Percentiles rank a stretch among this genome's conserved stretches.
phyloP scores from a whole-genome alignment of 2,888 invertebrate species.

The Drosophila hawaiiensis region DNA sequence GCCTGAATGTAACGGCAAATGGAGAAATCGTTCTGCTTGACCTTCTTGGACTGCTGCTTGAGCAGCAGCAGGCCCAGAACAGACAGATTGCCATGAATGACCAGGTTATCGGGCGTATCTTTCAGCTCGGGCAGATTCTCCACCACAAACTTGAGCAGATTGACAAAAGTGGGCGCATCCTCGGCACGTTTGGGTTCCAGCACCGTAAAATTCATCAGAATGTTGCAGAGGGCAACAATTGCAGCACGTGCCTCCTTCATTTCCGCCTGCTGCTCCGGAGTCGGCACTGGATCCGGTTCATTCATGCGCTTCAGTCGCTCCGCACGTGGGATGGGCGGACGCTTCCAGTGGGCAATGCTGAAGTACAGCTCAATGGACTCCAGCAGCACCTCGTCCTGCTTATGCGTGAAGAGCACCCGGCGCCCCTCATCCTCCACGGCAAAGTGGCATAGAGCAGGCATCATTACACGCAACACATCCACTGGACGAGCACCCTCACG shows the following conservation, averaged over 20 bases:
- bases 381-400: constrained; percentile 92
- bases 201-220: constrained; percentile 96
- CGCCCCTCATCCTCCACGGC: constrained; percentile 96
- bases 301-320: constrained; percentile 91
- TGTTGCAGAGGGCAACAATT: constrained; percentile 95
- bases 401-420: constrained; percentile 90
- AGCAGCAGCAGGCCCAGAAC: constrained; percentile 92
- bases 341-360: constrained; percentile 94
- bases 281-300: constrained; percentile 91
- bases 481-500: constrained; percentile 86
- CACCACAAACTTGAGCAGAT: constrained; percentile 93
- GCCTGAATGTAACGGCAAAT: constrained; percentile 95
- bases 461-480: constrained; percentile 92
- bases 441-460: constrained; percentile 96
- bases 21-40: constrained; percentile 95
- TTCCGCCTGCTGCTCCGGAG: constrained; percentile 90
- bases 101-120: constrained; percentile 92
- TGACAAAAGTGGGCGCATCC: constrained; percentile 91
- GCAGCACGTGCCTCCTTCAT: constrained; percentile 94
- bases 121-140: constrained; percentile 94
- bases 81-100: constrained; percentile 93
- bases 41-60: constrained; percentile 92
- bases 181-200: constrained; percentile 94
- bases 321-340: constrained; percentile 92
- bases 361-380: constrained; percentile 94